These are phyloP conservation scores for Pseudolaguvia tuberculata DNA, from an alignment of 2,113 vertebrate species.

Conservation along the genomic window DNA sequence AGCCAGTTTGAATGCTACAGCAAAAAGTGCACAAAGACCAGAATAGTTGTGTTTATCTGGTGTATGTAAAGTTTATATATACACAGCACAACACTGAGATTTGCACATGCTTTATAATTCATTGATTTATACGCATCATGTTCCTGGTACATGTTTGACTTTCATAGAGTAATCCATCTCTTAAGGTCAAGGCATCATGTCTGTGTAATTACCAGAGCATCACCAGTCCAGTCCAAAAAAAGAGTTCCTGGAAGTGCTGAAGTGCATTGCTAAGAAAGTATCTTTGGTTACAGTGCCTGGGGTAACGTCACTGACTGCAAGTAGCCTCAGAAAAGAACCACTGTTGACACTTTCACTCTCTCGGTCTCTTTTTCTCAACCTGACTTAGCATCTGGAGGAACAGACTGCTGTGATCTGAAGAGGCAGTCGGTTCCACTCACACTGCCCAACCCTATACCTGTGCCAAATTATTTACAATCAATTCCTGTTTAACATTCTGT, in stretches of 20 bases:
- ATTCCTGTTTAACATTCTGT: slow-evolving; percentile 68
- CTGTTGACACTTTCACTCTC: slow-evolving; percentile 55
- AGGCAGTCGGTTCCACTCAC: slow-evolving; percentile 56
- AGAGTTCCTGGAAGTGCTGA: slow-evolving; percentile 59
- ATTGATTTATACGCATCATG: slow-evolving; percentile 56
- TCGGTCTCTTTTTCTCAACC: slow-evolving; percentile 16
- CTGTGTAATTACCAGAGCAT: slow-evolving; percentile 60
- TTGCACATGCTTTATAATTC: slow-evolving; percentile 45
- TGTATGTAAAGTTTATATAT: neutral
- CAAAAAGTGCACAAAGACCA: neutral
- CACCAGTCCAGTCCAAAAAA: slow-evolving; percentile 43
- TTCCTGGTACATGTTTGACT: slow-evolving; percentile 54
- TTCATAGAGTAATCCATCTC: slow-evolving; percentile 56
- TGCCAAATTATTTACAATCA: slow-evolving; percentile 77
- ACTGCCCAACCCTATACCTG: slow-evolving; percentile 62
- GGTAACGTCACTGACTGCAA: slow-evolving; percentile 22
- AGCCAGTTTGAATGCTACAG: slow-evolving; percentile 22
- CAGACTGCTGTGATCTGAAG: slow-evolving; percentile 63
- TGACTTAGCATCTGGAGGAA: slow-evolving; percentile 62
- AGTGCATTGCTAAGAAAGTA: slow-evolving; percentile 32
- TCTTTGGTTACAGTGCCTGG: slow-evolving; percentile 57
- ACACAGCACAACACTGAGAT: slow-evolving; percentile 27
- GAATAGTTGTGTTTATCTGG: slow-evolving; percentile 12
- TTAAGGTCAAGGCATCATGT: slow-evolving; percentile 57
- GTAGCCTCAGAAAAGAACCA: slow-evolving; percentile 17